A percentile compares a stretch with the other conserved stretches of the same genome.
Conservation (phyloP, 1,140 invertebrate genomes). For the Cydia fagiglandana region DNA sequence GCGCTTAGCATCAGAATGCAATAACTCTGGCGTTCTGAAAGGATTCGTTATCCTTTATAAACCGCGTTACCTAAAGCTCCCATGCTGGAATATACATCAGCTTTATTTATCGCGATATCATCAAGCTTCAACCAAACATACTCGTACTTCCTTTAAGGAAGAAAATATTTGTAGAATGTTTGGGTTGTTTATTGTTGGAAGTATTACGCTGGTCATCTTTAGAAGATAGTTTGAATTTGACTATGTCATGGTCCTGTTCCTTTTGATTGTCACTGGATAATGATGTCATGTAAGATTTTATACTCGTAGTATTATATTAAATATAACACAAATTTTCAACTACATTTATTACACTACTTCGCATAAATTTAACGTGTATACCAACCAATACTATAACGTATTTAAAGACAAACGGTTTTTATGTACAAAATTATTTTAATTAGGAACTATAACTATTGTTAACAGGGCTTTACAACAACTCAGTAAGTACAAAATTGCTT, state of each 20-base stretch:
- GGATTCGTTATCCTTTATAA: constrained; percentile 32
- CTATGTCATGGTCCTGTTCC: too few species aligned
- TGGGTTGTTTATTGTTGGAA: too few species aligned
- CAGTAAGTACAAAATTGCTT: neutral
- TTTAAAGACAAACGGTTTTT: too few species aligned
- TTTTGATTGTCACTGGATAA: too few species aligned
- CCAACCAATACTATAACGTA: too few species aligned
- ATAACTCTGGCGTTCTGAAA: constrained; percentile 29
- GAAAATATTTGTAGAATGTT: constrained; percentile 9
- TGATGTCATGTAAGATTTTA: too few species aligned
- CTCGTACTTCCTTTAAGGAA: neutral
- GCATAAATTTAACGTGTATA: too few species aligned
- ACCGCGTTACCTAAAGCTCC: constrained; percentile 29
- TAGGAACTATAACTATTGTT: neutral
- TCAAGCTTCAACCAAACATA: constrained; percentile 17
- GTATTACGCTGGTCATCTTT: too few species aligned
- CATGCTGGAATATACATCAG: constrained; percentile 22
- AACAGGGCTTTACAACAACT: neutral
- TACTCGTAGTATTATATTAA: neutral
- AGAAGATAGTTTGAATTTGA: too few species aligned
- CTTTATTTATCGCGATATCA: constrained; percentile 19
- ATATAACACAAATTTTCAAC: neutral
- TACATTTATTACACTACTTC: neutral
- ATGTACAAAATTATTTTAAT: too few species aligned
- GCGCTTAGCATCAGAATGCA: constrained; percentile 31